Evolutionary conservation across 2,113 vertebrate genomes (phyloP).

Genomic region (Lota lota): DNA sequence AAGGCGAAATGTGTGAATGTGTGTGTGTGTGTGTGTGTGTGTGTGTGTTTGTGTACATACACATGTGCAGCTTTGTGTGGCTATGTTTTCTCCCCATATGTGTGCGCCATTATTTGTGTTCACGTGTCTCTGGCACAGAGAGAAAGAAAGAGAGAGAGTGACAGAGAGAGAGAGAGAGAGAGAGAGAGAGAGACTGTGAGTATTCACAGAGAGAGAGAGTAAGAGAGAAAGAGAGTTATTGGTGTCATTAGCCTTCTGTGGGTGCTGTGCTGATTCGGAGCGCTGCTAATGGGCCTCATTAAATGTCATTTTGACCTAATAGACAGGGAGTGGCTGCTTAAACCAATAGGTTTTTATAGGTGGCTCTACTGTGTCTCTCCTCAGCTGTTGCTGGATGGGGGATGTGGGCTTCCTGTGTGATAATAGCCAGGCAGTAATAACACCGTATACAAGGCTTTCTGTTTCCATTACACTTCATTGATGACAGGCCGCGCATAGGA

Average conservation of each 20-base stretch:
- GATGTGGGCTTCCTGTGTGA: constrained; percentile 60
- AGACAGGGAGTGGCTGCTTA: constrained; percentile 73
- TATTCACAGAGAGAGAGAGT: neutral
- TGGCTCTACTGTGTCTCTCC: constrained; percentile 59
- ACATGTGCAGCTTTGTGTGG: no score
- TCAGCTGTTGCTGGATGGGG: constrained; percentile 55
- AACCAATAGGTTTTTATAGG: constrained; percentile 73
- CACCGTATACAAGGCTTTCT: constrained; percentile 50
- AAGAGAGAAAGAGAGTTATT: constrained; percentile 43
- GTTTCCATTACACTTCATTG: constrained; percentile 62
- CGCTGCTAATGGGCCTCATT: constrained; percentile 75
- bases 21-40: constrained; percentile 12
- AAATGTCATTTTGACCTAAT: constrained; percentile 80
- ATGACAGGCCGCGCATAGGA: constrained; percentile 50
- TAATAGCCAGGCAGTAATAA: constrained; percentile 56
- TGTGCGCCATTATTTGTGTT: neutral
- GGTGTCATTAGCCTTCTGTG: constrained; percentile 58
- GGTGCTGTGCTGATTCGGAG: constrained; percentile 59
- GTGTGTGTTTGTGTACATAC: no score
- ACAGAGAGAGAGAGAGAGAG: neutral
- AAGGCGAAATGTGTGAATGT: constrained; percentile 7
- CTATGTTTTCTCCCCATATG: neutral
- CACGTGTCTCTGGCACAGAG: neutral
- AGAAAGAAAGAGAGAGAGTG: neutral
- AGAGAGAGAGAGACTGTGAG: no score